phyloP scores from a whole-genome alignment of 2,888 invertebrate species.

The Ariolimax columbianus region DNA sequence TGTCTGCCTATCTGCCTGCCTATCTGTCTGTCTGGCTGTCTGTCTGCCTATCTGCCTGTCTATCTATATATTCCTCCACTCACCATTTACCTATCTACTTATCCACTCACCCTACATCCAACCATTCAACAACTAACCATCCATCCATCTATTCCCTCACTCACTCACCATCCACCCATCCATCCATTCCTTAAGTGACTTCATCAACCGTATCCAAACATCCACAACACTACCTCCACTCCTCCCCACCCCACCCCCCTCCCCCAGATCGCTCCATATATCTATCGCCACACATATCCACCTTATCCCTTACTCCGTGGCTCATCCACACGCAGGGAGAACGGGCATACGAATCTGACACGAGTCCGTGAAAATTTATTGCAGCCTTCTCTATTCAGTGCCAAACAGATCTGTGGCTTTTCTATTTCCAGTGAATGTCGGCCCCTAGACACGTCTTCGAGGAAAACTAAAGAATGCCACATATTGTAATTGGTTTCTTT shows the following conservation, averaged over 20 bases:
- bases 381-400: neutral
- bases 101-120: too few relatives aligned
- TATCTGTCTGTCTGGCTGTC: too few relatives aligned
- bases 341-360: slow-evolving; percentile 11
- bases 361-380: neutral
- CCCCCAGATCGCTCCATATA: neutral
- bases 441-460: neutral
- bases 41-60: too few relatives aligned
- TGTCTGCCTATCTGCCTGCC: too few relatives aligned
- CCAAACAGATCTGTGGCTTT: neutral
- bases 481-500: neutral
- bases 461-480: neutral
- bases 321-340: neutral
- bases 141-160: too few relatives aligned
- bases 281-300: neutral
- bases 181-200: too few relatives aligned
- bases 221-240: neutral
- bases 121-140: too few relatives aligned
- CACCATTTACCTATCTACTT: too few relatives aligned
- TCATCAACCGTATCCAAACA: too few relatives aligned
- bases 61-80: too few relatives aligned
- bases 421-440: neutral
- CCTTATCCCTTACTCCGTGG: neutral
- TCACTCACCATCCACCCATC: too few relatives aligned
- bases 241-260: too few relatives aligned